Evolutionary conservation across 2,797 vertebrate species (phyloP).

Genomic region (Mormyrus hasselquistii): DNA sequence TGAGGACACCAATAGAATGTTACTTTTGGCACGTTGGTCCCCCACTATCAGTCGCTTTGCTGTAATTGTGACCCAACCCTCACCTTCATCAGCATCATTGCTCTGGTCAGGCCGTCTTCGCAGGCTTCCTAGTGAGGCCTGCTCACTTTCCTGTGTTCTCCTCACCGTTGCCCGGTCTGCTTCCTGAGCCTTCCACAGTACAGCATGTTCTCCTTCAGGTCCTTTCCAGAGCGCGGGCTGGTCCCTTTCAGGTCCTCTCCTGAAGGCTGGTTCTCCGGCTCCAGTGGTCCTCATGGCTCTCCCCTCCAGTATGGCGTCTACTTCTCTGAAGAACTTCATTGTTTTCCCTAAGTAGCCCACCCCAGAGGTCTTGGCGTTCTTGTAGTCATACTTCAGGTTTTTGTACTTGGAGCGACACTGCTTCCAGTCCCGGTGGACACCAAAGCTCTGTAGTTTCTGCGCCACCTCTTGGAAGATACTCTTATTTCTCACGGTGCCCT

Average conservation of each 20-base stretch:
- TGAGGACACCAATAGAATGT: neutral
- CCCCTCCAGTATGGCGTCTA: slow-evolving; percentile 77
- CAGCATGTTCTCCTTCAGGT: slow-evolving; percentile 39
- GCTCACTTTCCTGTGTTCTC: neutral
- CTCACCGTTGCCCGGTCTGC: neutral
- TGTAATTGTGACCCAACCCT: slow-evolving; percentile 20
- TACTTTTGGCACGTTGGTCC: neutral
- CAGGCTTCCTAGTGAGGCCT: neutral
- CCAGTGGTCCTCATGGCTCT: slow-evolving; percentile 51
- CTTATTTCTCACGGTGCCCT: slow-evolving; percentile 80
- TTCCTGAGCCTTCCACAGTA: neutral
- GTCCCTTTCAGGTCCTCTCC: slow-evolving; percentile 29
- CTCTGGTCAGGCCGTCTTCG: neutral
- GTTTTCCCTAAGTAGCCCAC: slow-evolving; percentile 61
- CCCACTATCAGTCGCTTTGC: neutral
- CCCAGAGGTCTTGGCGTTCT: slow-evolving; percentile 67
- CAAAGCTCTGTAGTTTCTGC: slow-evolving; percentile 70
- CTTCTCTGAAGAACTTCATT: slow-evolving; percentile 82
- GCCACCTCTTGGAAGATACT: slow-evolving; percentile 87
- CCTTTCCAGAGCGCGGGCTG: slow-evolving; percentile 24
- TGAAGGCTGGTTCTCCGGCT: slow-evolving; percentile 43
- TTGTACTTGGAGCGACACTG: slow-evolving; percentile 89
- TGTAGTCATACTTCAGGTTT: slow-evolving; percentile 86
- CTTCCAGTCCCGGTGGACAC: slow-evolving; percentile 83
- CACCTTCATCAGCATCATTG: slow-evolving; percentile 66